Evolutionary conservation across 2,888 invertebrate species (phyloP).

Genomic region (Pachliopta kotzebuea): DNA sequence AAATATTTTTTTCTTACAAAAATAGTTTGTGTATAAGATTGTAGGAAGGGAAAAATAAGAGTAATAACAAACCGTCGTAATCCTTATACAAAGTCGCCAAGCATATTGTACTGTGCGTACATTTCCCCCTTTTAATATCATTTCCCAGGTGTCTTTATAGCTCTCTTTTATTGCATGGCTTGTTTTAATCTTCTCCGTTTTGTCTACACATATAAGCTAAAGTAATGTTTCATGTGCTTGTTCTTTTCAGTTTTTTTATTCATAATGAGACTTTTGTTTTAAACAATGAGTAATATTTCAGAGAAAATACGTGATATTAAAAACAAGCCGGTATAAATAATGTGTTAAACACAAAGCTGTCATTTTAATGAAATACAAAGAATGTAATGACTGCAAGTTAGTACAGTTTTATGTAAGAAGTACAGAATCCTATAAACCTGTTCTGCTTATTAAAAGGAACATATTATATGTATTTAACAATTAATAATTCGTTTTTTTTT

Average conservation of each 20-base stretch:
- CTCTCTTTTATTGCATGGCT: conserved; percentile 65
- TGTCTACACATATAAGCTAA: conserved; percentile 30
- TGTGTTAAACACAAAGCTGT: background rate
- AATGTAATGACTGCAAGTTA: background rate
- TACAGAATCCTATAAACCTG: no score
- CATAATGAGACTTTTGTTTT: background rate
- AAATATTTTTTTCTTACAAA: no score
- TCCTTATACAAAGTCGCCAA: conserved; percentile 17
- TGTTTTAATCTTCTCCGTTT: conserved; percentile 62
- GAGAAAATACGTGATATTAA: background rate
- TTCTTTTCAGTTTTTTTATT: background rate
- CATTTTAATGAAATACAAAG: background rate
- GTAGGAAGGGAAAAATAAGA: background rate
- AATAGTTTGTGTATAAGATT: background rate
- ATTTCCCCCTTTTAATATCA: conserved; percentile 65
- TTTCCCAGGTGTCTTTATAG: conserved; percentile 71
- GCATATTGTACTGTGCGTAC: conserved; percentile 15
- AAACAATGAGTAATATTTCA: background rate
- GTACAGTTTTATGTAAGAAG: no score
- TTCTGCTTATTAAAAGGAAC: no score
- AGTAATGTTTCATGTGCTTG: conserved; percentile 8
- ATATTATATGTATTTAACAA: no score
- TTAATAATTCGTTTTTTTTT: no score
- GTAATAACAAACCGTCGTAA: conserved; percentile 3
- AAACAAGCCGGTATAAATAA: background rate